These are phyloP conservation scores for Luidia sarsii DNA, from an alignment of 53 echinoderm and acorn worm species.

Conservation along the genomic window DNA sequence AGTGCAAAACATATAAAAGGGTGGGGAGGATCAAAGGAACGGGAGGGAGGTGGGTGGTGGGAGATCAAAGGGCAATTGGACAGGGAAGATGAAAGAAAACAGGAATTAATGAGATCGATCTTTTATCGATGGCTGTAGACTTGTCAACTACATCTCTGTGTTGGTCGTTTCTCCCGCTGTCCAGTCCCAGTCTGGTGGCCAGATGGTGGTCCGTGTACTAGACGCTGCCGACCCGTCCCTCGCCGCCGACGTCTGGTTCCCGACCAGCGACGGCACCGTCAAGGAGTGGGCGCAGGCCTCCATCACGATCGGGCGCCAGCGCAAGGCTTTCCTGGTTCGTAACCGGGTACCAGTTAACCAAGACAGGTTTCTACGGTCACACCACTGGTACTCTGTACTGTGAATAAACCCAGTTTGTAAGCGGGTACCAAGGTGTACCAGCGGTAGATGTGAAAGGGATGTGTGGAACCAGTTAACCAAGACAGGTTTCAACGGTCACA, in stretches of 20 bases:
- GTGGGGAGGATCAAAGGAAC: no score
- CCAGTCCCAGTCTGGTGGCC: slow-evolving; percentile 1
- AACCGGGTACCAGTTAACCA: slow-evolving; percentile 65
- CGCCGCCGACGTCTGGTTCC: slow-evolving; percentile 46
- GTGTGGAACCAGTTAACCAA: slow-evolving; percentile 61
- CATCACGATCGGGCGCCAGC: slow-evolving; percentile 70
- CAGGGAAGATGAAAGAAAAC: no score
- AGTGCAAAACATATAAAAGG: no score
- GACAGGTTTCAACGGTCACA: slow-evolving; percentile 69
- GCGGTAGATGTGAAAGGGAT: no score
- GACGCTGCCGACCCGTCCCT: slow-evolving; percentile 41
- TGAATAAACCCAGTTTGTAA: slow-evolving; percentile 22
- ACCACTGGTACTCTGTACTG: slow-evolving; percentile 74
- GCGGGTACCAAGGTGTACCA: no score
- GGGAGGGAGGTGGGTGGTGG: no score
- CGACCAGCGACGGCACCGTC: slow-evolving; percentile 13
- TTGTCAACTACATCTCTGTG: no score
- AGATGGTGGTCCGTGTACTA: slow-evolving; percentile 1
- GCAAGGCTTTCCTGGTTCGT: no score
- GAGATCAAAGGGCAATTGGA: no score
- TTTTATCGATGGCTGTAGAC: no score
- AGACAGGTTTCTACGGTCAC: slow-evolving; percentile 67
- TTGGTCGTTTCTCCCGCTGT: neutral
- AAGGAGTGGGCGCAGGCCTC: slow-evolving; percentile 58
- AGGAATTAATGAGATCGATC: no score